Evolutionary conservation across 2,888 invertebrate species (phyloP), one percentile per base, ranked within the genome.

Genomic region (Lasius platythorax): DNA sequence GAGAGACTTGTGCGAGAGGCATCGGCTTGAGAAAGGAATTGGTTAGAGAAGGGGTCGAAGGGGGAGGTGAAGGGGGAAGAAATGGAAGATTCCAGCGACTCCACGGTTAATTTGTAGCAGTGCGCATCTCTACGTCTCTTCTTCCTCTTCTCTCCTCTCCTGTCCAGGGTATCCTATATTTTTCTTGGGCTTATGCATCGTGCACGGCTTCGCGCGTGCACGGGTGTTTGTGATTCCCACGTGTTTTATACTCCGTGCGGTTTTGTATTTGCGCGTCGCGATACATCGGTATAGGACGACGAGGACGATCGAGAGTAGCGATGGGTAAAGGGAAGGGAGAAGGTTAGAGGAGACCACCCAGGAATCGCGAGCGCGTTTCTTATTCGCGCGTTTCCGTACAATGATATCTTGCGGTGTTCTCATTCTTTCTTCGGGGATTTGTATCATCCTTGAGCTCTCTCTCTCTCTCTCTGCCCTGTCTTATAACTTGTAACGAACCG

Each of bases 61-160:
- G 28, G 63, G 15, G 46, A 43, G 50, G 18, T 23, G 63, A 56
- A 70, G 83, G 73, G 75, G 8, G 53, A 50, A 72, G 79, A 68
- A 72, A 67, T n/a, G 73, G 76, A 79, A 78, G 87, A 87, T 84
- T 86, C 82, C 82, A 84, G 84, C 87, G 68, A 89, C 75, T 83
- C 76, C 67, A 63, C 74, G 84, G 84, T 84, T 87, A 88, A 88
- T 88, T 88, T 87, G 87, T 88, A 84, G 86, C 87, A 79, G 75
- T 46, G 78, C 68, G 81, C 75, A 58, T 66, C 78, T 85, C 61
- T 66, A 61, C 66, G 18, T 82, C 66, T 68, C 56, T 18, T 53
- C n/a, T 18, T 15, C 4, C 40, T 40, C 15, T 5, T 46, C 15
- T 4, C 50, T 53, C 50, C 18, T n/a, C 50, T 50, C 4, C 50